A percentile compares a stretch with the other conserved stretches of the same genome.
Conservation (phyloP, 2,888 invertebrate genomes). For the Arctia plantaginis region DNA sequence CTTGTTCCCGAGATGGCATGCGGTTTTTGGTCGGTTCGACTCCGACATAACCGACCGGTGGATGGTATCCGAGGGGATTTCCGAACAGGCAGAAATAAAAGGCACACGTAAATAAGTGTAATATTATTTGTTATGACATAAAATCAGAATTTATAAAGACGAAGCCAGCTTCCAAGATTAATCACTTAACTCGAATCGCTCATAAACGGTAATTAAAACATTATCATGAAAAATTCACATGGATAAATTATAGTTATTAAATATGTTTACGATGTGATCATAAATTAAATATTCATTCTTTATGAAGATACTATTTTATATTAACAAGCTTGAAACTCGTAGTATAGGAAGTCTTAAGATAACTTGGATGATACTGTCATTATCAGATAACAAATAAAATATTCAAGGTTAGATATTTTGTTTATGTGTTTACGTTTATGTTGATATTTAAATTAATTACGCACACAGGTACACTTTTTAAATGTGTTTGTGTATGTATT, state of each 20-base stretch:
- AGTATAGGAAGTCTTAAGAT: constrained; percentile 15
- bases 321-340: not conserved
- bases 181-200: constrained; percentile 24
- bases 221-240: constrained; percentile 39
- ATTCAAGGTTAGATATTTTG: constrained; percentile 9
- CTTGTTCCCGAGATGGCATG: no score
- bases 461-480: not conserved
- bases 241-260: constrained; percentile 38
- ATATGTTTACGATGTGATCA: constrained; percentile 42
- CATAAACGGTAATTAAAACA: constrained; percentile 38
- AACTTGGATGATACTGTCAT: not conserved
- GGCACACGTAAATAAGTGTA: not conserved
- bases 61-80: no score
- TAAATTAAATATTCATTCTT: constrained; percentile 28
- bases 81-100: no score
- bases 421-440: not conserved
- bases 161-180: constrained; percentile 18
- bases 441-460: not conserved
- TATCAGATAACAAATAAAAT: constrained; percentile 10
- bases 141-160: not conserved
- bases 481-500: not conserved
- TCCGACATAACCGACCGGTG: no score
- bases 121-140: not conserved
- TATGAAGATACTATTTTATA: not conserved
- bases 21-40: no score